Conservation (phyloP, 2,888 invertebrate species). For the Acholoe squamosa region DNA sequence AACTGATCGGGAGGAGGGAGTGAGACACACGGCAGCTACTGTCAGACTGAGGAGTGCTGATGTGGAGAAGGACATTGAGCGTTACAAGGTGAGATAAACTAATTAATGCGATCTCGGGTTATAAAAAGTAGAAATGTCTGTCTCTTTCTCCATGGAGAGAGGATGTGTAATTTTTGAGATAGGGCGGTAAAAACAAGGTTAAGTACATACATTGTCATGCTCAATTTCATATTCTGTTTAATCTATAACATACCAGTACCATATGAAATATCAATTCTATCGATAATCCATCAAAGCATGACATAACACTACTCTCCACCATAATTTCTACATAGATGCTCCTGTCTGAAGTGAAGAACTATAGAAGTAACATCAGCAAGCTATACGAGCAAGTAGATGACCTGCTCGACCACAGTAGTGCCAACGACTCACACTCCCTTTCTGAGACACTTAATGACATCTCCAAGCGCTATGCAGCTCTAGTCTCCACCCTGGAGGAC, state of each 20-base stretch:
- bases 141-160: too few species aligned
- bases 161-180: too few species aligned
- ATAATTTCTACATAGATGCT: constrained; percentile 25
- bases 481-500: constrained; percentile 89
- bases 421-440: constrained; percentile 65
- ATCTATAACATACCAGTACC: too few species aligned
- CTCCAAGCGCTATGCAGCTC: constrained; percentile 88
- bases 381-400: constrained; percentile 28
- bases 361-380: neutral
- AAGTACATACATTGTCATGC: too few species aligned
- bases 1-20: constrained; percentile 85
- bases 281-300: too few species aligned
- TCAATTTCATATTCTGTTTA: too few species aligned
- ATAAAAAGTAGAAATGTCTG: too few species aligned
- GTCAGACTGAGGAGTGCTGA: constrained; percentile 87
- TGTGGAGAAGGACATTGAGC: constrained; percentile 91
- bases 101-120: too few species aligned
- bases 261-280: too few species aligned
- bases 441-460: constrained; percentile 86
- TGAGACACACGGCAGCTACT: constrained; percentile 61
- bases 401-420: constrained; percentile 18
- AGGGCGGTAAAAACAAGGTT: too few species aligned
- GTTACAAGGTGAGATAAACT: constrained; percentile 86
- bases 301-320: too few species aligned
- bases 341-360: constrained; percentile 50